These are phyloP conservation scores for Centropristis striata DNA, from an alignment of 2,113 vertebrate species.

Conservation along the genomic window DNA sequence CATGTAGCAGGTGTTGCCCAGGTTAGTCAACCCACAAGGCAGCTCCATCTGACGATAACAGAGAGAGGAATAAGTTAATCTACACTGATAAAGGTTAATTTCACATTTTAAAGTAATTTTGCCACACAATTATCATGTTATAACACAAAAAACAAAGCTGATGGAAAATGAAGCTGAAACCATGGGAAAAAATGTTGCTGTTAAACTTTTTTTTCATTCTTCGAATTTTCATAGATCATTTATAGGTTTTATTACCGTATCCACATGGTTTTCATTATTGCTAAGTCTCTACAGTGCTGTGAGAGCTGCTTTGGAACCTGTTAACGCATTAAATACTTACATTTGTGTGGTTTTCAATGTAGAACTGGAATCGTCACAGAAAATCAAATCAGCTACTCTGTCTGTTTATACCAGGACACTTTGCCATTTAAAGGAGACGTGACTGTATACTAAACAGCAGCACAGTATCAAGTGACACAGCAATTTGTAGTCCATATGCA, in stretches of 20 bases:
- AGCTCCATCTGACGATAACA: constrained; percentile 91
- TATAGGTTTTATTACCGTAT: no score
- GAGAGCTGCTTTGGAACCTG: no score
- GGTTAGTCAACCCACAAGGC: constrained; percentile 96
- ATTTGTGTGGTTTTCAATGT: neutral
- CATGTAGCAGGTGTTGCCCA: constrained; percentile 99
- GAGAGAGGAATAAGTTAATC: neutral
- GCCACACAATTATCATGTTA: no score
- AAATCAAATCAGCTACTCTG: neutral
- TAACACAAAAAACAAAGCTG: no score
- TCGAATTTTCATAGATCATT: no score
- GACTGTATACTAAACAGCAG: neutral
- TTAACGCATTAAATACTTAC: neutral
- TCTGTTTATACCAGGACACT: neutral
- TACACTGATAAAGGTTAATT: neutral
- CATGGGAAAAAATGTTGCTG: no score
- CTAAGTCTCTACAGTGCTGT: neutral
- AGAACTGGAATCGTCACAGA: neutral
- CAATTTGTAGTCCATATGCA: neutral
- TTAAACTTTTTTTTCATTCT: neutral
- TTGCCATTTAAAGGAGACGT: neutral
- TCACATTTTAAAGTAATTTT: no score
- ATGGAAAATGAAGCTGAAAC: no score
- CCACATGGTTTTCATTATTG: no score
- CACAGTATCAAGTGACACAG: neutral